Evolutionary conservation across 1,140 invertebrate species (phyloP).

Genomic region (Drosophila yakuba): DNA sequence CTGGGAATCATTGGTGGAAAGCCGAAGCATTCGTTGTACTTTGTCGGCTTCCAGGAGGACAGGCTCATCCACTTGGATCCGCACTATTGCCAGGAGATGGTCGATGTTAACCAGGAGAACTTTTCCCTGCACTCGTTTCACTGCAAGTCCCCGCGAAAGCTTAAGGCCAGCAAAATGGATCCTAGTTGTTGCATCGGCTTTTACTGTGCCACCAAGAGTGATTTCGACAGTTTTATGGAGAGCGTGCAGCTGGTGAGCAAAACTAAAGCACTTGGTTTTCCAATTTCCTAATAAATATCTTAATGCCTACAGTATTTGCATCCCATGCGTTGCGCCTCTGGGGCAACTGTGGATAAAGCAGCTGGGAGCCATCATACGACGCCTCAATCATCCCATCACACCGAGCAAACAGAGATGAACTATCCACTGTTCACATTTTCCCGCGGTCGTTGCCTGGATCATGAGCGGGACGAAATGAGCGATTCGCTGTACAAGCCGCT

Average conservation of each 20-base stretch:
- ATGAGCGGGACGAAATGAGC: conserved; percentile 83
- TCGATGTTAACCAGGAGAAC: conserved; percentile 91
- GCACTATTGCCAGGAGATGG: conserved; percentile 95
- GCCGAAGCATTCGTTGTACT: conserved; percentile 96
- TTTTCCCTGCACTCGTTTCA: conserved; percentile 92
- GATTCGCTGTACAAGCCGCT: conserved; percentile 86
- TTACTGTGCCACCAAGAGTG: conserved; percentile 90
- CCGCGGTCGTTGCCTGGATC: conserved; percentile 88
- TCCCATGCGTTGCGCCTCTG: conserved; percentile 86
- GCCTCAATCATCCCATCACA: conserved; percentile 28
- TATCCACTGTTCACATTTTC: conserved; percentile 94
- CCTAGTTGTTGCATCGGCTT: conserved; percentile 97
- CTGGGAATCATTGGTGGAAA: conserved; percentile 96
- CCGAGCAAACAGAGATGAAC: conserved; percentile 85
- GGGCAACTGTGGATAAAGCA: conserved; percentile 56
- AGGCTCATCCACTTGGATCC: conserved; percentile 96
- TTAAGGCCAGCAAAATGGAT: conserved; percentile 95
- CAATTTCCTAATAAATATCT: not conserved
- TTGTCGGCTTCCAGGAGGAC: conserved; percentile 96
- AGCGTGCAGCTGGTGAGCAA: conserved; percentile 87
- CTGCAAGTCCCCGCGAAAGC: conserved; percentile 94
- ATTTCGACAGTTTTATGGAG: conserved; percentile 92
- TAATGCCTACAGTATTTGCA: conserved; percentile 85
- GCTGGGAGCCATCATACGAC: conserved; percentile 6
- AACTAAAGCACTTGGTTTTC: not conserved